These are phyloP conservation scores for Rhyzopertha dominica DNA, from an alignment of 1,140 invertebrate species.

Conservation along the genomic window DNA sequence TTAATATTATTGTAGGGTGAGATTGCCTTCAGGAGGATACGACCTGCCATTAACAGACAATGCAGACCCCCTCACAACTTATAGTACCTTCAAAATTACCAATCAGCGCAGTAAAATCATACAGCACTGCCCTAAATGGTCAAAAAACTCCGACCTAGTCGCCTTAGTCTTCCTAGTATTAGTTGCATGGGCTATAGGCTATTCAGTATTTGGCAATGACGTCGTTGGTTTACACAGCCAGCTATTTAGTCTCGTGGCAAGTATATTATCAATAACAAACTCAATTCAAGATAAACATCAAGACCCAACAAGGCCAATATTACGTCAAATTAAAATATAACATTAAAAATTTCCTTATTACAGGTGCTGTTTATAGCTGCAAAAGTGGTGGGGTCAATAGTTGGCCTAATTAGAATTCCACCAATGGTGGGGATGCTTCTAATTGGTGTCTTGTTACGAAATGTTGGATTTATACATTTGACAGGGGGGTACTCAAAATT, in stretches of 20 bases:
- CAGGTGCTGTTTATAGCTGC: slow-evolving; percentile 28
- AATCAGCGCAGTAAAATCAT: too few species aligned
- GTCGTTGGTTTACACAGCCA: slow-evolving; percentile 18
- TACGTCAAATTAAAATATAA: slow-evolving; percentile 5
- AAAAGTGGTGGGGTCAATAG: slow-evolving; percentile 24
- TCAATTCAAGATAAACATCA: neutral
- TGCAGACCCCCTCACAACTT: too few species aligned
- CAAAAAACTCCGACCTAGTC: slow-evolving; percentile 10
- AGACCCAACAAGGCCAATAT: neutral
- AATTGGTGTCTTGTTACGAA: slow-evolving; percentile 25
- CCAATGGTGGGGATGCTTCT: slow-evolving; percentile 30
- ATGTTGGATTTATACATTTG: slow-evolving; percentile 26
- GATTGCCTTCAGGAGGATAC: too few species aligned
- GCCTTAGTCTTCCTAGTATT: slow-evolving; percentile 16
- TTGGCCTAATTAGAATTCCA: slow-evolving; percentile 17
- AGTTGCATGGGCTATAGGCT: slow-evolving; percentile 20
- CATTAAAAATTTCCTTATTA: neutral
- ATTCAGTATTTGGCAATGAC: slow-evolving; percentile 21
- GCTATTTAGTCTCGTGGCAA: slow-evolving; percentile 23
- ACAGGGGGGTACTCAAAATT: slow-evolving; percentile 20
- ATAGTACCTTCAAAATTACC: too few species aligned
- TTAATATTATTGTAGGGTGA: too few species aligned
- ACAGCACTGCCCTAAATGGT: slow-evolving; percentile 9
- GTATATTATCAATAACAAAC: slow-evolving; percentile 1
- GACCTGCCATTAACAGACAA: too few species aligned